Evolutionary conservation across 2,113 vertebrate genomes (phyloP).

Genomic region (Oplegnathus fasciatus): DNA sequence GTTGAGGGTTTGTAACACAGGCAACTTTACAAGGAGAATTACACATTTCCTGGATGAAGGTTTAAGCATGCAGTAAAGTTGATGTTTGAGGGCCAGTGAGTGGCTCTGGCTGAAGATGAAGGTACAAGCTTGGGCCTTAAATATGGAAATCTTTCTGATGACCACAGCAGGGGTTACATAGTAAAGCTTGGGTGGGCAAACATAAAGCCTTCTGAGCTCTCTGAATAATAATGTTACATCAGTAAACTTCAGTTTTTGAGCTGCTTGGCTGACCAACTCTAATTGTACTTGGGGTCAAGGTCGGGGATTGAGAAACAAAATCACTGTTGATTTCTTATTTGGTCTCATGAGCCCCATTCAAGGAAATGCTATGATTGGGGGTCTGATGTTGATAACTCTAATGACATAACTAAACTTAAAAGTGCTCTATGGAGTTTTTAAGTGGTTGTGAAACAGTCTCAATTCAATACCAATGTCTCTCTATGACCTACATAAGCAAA

Average conservation of each 20-base stretch:
- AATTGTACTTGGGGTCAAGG: neutral
- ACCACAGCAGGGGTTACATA: neutral
- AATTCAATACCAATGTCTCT: no score
- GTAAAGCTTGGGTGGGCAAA: slow-evolving; percentile 6
- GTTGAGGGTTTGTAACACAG: slow-evolving; percentile 1
- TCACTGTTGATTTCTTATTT: neutral
- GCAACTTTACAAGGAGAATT: neutral
- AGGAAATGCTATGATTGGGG: neutral
- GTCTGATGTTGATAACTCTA: neutral
- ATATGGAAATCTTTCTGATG: neutral
- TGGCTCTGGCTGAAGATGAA: neutral
- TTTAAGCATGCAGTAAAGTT: slow-evolving; percentile 2
- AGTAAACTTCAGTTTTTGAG: neutral
- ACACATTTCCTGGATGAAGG: slow-evolving; percentile 2
- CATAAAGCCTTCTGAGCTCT: neutral
- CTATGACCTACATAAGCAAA: no score
- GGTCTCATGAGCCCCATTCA: neutral
- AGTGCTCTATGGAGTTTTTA: no score
- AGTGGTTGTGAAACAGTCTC: no score
- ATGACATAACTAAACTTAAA: neutral
- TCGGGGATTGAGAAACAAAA: neutral
- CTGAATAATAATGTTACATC: neutral
- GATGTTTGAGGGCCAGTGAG: neutral
- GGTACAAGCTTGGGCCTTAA: neutral
- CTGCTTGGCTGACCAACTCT: neutral